Evolutionary conservation across 1,140 invertebrate genomes (phyloP), one percentile per base, ranked within the genome.

Genomic region (Orussus abietinus): DNA sequence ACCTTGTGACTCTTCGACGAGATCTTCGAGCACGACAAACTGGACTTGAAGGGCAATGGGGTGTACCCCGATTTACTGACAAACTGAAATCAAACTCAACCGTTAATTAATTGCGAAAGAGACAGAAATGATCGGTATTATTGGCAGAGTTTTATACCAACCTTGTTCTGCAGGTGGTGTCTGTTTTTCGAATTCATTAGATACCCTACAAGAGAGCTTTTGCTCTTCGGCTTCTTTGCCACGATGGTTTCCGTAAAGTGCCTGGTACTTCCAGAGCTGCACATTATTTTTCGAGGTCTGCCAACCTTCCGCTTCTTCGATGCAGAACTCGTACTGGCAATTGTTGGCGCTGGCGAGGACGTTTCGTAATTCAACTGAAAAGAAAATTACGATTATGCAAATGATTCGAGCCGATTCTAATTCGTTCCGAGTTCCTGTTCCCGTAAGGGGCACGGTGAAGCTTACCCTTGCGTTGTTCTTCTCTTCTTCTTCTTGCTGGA

Each of bases 281-380:
- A 76, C 61, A 77, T 78, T 13, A 86, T 72, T 55, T 89, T 90
- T 38, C 85, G 82, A 0, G 88, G 88, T 45, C 87, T 74, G 2
- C 88, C 87, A 1, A 88, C 86, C 74, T 91, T 91, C 5, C 89
- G 77, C 57, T 90, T 90, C 50, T 89, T 88, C 1, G 83, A 86
- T 1, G 83, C 82, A 0, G 77, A 76, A 21, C 62, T 70, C 1
- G 55, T 65, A 38, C 43, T 64, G 1, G 49, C 26, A 1, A 59
- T 21, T 1, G 52, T 58, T 6, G 62, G 51, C 4, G 44, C 49
- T 21, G 64, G 51, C 3, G 62, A 66, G 1, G 49, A 53, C 1
- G 57, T 64, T 12, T 69, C 63, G 6, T 53, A 55, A 5, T 50
- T 53, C 42, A 56, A 6, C 59, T 61, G 13, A 22, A 40, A 32